Conservation (phyloP, 1,140 invertebrate genomes). For the Bombus impatiens region DNA sequence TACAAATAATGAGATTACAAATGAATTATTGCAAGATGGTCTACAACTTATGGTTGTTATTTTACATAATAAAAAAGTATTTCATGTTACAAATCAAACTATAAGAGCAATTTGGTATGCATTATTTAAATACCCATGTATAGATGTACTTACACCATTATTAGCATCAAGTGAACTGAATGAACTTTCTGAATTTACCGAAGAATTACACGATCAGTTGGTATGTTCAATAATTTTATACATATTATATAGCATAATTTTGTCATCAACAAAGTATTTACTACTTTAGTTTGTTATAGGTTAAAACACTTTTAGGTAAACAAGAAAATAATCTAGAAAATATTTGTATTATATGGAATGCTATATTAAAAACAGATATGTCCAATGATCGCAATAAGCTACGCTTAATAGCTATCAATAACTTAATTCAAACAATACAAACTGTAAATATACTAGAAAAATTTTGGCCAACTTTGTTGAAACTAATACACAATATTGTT, state of each 20-base stretch:
- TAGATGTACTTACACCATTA: slow-evolving; percentile 58
- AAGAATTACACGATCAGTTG: slow-evolving; percentile 43
- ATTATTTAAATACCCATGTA: slow-evolving; percentile 55
- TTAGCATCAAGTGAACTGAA: slow-evolving; percentile 51
- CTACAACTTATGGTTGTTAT: slow-evolving; percentile 63
- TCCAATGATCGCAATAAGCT: slow-evolving; percentile 52
- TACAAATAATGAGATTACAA: slow-evolving; percentile 1
- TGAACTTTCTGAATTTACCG: slow-evolving; percentile 53
- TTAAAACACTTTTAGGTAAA: slow-evolving; percentile 38
- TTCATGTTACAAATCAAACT: slow-evolving; percentile 49
- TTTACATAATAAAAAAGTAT: slow-evolving; percentile 56
- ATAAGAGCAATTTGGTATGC: slow-evolving; percentile 59
- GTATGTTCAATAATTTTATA: slow-evolving; percentile 19
- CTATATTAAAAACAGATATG: slow-evolving; percentile 60
- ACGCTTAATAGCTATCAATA: slow-evolving; percentile 50
- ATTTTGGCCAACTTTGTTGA: slow-evolving; percentile 51
- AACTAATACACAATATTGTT: slow-evolving; percentile 54
- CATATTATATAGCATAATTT: neutral
- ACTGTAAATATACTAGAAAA: slow-evolving; percentile 30
- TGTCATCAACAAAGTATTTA: neutral
- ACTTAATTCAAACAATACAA: slow-evolving; percentile 43
- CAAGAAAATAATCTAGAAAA: slow-evolving; percentile 56
- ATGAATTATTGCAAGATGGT: slow-evolving; percentile 57
- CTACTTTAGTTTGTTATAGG: slow-evolving; percentile 39
- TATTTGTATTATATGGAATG: slow-evolving; percentile 60